A percentile compares a stretch with the other conserved stretches of the same genome.
Conservation (phyloP, 2,113 vertebrate species). For the Periophthalmodon schlosseri region DNA sequence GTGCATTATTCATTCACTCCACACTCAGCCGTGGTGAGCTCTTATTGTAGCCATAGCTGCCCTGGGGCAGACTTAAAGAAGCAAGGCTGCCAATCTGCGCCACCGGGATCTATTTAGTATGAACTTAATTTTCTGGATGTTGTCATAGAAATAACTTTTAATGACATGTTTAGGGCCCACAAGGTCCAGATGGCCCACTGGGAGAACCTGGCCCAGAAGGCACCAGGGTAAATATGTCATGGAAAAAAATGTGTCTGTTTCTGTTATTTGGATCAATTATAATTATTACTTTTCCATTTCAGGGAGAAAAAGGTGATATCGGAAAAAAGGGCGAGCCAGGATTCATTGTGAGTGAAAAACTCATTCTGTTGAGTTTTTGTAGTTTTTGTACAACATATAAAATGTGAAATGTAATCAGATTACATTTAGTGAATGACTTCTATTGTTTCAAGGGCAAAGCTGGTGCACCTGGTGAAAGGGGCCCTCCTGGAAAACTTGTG, state of each 20-base stretch:
- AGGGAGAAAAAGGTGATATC: conserved; percentile 88
- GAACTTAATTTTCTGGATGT: too few species aligned
- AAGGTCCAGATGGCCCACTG: conserved; percentile 84
- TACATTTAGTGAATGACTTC: conserved; percentile 33
- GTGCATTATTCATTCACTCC: too few species aligned
- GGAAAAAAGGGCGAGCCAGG: conserved; percentile 86
- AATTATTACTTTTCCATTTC: conserved; percentile 19
- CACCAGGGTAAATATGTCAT: conserved; percentile 81
- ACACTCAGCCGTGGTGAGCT: too few species aligned
- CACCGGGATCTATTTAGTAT: too few species aligned
- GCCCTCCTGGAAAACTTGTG: conserved; percentile 83
- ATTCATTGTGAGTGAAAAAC: conserved; percentile 82
- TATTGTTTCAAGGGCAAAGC: conserved; percentile 85
- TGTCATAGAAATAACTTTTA: too few species aligned
- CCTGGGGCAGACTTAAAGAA: too few species aligned
- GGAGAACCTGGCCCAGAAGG: conserved; percentile 89
- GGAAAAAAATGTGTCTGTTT: too few species aligned
- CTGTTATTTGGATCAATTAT: background rate
- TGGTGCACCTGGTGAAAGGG: conserved; percentile 88
- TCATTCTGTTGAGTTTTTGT: too few species aligned
- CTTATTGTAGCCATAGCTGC: too few species aligned
- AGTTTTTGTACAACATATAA: background rate
- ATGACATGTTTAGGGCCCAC: conserved; percentile 78
- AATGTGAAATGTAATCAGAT: background rate
- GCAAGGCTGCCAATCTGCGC: too few species aligned